Base-by-base conservation (phyloP, 2,113 vertebrate species). In the Oncorhynchus kisutch region DNA sequence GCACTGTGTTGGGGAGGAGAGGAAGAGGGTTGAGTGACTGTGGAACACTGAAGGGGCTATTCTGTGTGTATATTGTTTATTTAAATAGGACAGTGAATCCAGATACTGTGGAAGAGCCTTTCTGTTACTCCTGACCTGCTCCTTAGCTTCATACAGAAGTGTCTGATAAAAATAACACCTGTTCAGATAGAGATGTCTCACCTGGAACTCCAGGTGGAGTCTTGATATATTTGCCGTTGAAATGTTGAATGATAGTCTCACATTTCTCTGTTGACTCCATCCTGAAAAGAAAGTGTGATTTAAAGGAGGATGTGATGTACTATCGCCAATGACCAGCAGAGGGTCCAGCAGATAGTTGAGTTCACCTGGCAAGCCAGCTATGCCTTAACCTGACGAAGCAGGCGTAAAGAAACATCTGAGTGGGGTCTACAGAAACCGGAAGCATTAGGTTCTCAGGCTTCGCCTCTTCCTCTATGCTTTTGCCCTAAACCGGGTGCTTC, bases 251-350 rank as follows among this genome's bases (percentile, higher is more conserved):
- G 84, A 97, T 94, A 31, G 95, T 95, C 89, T 97, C 96, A 78
- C 96, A 97, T 90, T 96, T 97, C 88, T 97, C 96, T 75, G 95
- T 97, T 45, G 96, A 96, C 88, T 97, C 96, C 96, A 97, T 97
- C 91, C 96, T 97, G 76, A 75, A 62, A 22, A 22, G 8, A 62
- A 57, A 16, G 59, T 11, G 13, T 62, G 2, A n/a, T 62, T 54
- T 11, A 54, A 1, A 18, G 16, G 2, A 62, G 1, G 57, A 60
- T 60, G 66, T 68, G 29, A 14, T n/a, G 2, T 45, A 45, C 39
- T 45, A 65, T 60, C 65, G 3, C 1, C 0, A 65, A 29, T 48
- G 31, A 20, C 86, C 89, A 90, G 82, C 79, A 86, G 91, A 71
- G 83, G 84, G 79, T 79, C 62, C 72, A 71, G 69, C 39, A 71